Evolutionary conservation across 2,113 vertebrate genomes (phyloP).

Genomic region (Macquaria ambigua): DNA sequence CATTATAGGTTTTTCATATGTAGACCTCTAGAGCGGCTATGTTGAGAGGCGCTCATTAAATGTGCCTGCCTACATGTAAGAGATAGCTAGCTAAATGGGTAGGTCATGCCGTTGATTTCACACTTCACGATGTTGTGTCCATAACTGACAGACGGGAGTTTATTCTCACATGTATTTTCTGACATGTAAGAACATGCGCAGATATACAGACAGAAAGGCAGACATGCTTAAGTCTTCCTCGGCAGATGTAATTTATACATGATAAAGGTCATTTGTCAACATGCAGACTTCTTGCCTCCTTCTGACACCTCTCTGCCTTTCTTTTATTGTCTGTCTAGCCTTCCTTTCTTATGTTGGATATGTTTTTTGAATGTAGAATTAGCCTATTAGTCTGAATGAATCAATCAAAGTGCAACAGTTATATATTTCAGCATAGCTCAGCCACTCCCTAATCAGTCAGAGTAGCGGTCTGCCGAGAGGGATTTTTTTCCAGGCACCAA

Average conservation of each 20-base stretch:
- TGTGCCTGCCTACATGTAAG: background rate
- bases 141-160: background rate
- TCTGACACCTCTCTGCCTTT: background rate
- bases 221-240: background rate
- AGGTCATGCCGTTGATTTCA: background rate
- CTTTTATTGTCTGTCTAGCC: constrained; percentile 7
- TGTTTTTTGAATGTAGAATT: constrained; percentile 17
- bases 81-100: background rate
- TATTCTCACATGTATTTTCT: background rate
- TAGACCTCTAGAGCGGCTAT: background rate
- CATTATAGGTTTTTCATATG: background rate
- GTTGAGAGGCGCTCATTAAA: background rate
- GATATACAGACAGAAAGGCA: background rate
- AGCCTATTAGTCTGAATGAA: constrained; percentile 10
- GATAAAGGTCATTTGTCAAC: constrained; percentile 60
- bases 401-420: constrained; percentile 18
- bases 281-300: constrained; percentile 30
- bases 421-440: constrained; percentile 41
- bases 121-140: background rate
- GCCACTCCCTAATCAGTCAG: constrained; percentile 53
- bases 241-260: constrained; percentile 29
- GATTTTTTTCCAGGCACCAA: constrained; percentile 45
- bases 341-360: background rate
- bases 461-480: constrained; percentile 42
- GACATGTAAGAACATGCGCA: background rate